Evolutionary conservation across 92 coral and sea anemone genomes (phyloP).

Genomic region (Porites evermanni): DNA sequence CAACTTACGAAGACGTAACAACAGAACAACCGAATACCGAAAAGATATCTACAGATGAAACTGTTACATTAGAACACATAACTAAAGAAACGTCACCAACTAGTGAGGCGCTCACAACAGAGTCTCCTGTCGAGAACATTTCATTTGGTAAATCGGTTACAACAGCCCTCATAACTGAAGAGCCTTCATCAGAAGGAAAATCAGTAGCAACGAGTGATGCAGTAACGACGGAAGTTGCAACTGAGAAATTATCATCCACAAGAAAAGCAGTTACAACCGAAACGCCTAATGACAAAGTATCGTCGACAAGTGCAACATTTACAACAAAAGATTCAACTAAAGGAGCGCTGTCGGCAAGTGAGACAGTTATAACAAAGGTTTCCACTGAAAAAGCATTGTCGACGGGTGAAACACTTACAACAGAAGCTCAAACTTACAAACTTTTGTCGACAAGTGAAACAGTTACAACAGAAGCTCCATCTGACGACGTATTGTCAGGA

Average conservation of each 20-base stretch:
- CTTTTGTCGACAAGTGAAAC: conserved; percentile 14
- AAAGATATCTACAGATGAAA: not conserved
- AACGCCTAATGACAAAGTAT: not conserved
- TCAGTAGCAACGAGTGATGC: conserved; percentile 6
- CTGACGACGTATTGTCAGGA: not conserved
- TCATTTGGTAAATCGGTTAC: conserved; percentile 1
- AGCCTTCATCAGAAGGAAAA: not conserved
- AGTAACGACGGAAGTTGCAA: not conserved
- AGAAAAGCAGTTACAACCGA: not conserved
- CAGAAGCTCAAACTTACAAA: not conserved
- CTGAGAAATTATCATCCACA: too few species aligned
- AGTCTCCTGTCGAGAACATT: not conserved
- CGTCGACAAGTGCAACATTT: not conserved
- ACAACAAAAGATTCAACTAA: not conserved
- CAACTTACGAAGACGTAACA: not conserved
- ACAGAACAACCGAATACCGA: not conserved
- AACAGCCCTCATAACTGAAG: not conserved
- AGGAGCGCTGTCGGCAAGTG: not conserved
- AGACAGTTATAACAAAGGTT: not conserved
- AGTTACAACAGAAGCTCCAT: not conserved
- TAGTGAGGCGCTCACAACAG: not conserved
- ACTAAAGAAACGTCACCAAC: conserved; percentile 1
- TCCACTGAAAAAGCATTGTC: not conserved
- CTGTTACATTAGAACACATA: not conserved
- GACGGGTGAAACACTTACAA: conserved; percentile 8